Percentiles rank a stretch among this genome's conserved stretches.
Evolutionary conservation across 2,888 invertebrate species (phyloP).

Genomic region (Limnephilus rhombicus): DNA sequence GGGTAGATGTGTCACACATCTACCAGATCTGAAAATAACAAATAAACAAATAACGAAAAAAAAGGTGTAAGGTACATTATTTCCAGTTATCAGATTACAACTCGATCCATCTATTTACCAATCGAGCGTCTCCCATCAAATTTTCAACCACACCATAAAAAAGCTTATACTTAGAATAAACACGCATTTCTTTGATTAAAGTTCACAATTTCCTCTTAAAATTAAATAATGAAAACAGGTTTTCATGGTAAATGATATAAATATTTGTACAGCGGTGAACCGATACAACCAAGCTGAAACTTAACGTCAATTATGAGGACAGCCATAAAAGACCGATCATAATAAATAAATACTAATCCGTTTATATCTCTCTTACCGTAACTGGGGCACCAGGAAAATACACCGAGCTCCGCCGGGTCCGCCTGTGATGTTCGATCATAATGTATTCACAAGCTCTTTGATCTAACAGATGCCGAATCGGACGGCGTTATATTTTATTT

Average conservation of each 20-base stretch:
- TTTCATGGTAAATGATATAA: background rate
- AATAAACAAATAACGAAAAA: too few relatives aligned
- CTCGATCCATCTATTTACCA: too few relatives aligned
- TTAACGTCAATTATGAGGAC: background rate
- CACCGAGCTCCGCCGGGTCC: background rate
- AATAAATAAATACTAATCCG: background rate
- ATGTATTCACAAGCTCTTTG: constrained; percentile 11
- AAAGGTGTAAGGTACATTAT: too few relatives aligned
- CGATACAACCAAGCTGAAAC: background rate
- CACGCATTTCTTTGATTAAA: too few relatives aligned
- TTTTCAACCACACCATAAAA: too few relatives aligned
- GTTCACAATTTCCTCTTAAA: too few relatives aligned
- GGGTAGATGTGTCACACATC: too few relatives aligned
- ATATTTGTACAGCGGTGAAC: background rate
- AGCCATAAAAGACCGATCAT: background rate
- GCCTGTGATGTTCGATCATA: constrained; percentile 25
- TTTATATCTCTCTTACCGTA: background rate
- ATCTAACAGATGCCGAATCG: constrained; percentile 14
- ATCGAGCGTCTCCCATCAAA: too few relatives aligned
- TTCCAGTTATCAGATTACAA: too few relatives aligned
- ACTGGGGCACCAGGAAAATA: background rate
- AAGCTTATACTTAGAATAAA: too few relatives aligned
- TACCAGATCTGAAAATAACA: too few relatives aligned
- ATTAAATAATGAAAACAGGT: background rate
- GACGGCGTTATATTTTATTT: background rate